Evolutionary conservation across 2,797 vertebrate genomes (phyloP), one percentile per base, ranked within the genome.

Genomic region (Bovichtus variegatus): DNA sequence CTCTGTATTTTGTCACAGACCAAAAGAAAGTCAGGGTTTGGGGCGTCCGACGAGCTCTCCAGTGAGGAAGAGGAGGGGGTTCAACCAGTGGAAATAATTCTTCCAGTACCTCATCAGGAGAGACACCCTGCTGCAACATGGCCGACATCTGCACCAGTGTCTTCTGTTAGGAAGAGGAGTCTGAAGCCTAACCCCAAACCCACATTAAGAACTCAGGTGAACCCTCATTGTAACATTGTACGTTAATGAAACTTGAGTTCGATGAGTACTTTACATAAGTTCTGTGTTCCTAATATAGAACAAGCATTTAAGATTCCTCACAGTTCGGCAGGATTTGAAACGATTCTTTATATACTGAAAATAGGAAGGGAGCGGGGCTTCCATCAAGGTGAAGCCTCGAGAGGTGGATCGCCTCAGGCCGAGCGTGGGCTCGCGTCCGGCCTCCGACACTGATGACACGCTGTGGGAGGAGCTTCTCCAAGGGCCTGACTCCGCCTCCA

Each of bases 401-500:
- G 89, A 91, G 55, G 38, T 92, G 59, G 90, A 93, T n/a, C 90
- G 91, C 25, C 95, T 95, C 44, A 93, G 94, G 34, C 96, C 96
- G 12, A 96, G 92, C 0, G 95, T 94, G 51, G 95, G 95, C 66
- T 96, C 96, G 0, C 97, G 94, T 41, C 97, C 96, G 0, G 97
- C 96, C 80, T 99, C 98, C 0, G 98, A 99, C 92, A 99, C 98
- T 0, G 98, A 99, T 13, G 98, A 99, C 81, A 96, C 97, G 76
- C 79, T 99, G 65, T 98, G 98, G 97, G 98, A 99, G 9, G 98
- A 99, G 74, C 95, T 99, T 76, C 95, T 99, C 2, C 97, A 99
- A 2, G 97, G 95, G 5, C 96, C 98, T 0, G 97, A 99, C 93
- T 97, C 97, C 9, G 95, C 92, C 72, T 97, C 97, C 0, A 96